phyloP scores from a whole-genome alignment of 2,797 vertebrate species.

The Mus caroli region DNA sequence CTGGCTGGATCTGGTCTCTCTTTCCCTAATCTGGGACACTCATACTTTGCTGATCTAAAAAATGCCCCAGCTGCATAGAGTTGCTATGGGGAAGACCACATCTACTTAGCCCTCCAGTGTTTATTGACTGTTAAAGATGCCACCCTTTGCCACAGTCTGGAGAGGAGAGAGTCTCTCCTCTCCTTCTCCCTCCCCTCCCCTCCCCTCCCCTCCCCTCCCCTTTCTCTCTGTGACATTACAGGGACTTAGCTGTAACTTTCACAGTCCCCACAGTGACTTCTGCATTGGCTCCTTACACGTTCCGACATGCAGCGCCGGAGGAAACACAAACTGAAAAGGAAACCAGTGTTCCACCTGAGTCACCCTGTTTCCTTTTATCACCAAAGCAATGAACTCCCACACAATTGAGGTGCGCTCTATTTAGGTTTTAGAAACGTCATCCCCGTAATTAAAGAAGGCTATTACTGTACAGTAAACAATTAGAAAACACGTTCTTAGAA shows the following conservation, averaged over 20 bases:
- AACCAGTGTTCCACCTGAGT: conserved; percentile 73
- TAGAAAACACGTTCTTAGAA: conserved; percentile 83
- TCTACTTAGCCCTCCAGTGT: neutral
- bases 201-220: neutral
- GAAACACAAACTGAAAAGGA: conserved; percentile 82
- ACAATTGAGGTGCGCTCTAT: conserved; percentile 76
- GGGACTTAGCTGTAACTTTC: neutral
- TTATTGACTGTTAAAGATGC: neutral
- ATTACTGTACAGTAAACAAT: conserved; percentile 77
- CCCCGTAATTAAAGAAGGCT: conserved; percentile 76
- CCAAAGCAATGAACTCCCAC: conserved; percentile 80
- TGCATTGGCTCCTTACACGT: neutral
- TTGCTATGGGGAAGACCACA: neutral
- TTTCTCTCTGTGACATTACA: too few relatives aligned
- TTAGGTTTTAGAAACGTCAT: conserved; percentile 77
- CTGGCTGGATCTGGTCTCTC: neutral
- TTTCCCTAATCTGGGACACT: neutral
- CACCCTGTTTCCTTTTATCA: conserved; percentile 78
- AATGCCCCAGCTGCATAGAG: neutral
- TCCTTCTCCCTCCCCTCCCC: too few relatives aligned
- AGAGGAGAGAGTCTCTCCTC: neutral
- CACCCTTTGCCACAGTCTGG: neutral
- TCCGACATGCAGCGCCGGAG: conserved; percentile 71
- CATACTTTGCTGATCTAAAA: neutral
- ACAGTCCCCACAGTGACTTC: neutral